Percentiles rank a stretch among this genome's conserved stretches.
These are phyloP conservation scores for Frankliniella intonsa DNA, from an alignment of 2,888 invertebrate species.

Conservation along the genomic window DNA sequence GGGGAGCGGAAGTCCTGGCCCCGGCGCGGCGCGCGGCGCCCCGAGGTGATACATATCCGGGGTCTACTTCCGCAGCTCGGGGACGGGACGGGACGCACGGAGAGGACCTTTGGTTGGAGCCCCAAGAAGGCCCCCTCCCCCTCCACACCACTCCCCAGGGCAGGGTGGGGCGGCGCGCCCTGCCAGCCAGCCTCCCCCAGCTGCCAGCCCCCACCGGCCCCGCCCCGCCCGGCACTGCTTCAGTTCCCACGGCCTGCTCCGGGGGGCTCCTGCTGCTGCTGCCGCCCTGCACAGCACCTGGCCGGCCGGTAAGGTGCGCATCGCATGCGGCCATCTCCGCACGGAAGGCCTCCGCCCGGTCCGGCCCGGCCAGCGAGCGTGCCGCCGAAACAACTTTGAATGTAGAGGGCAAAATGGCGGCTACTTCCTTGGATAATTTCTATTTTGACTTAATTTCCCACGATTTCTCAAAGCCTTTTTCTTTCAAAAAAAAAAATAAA, in stretches of 20 bases:
- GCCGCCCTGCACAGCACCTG: not conserved
- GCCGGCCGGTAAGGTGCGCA: not conserved
- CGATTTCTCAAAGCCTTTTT: no score
- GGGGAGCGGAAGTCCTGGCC: not conserved
- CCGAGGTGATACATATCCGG: not conserved
- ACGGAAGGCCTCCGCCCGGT: not conserved
- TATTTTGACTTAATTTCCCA: no score
- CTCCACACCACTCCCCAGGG: not conserved
- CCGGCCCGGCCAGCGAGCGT: no score
- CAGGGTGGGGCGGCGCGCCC: not conserved
- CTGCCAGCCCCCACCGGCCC: not conserved
- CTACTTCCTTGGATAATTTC: no score
- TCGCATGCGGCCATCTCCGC: constrained; percentile 10
- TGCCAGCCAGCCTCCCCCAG: not conserved
- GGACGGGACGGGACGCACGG: no score
- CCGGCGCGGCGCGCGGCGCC: not conserved
- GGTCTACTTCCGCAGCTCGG: not conserved
- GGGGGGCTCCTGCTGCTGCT: not conserved
- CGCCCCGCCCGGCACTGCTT: not conserved
- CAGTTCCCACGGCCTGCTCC: constrained; percentile 11
- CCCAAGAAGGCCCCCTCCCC: no score
- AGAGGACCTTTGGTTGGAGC: no score
- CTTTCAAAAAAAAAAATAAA: no score
- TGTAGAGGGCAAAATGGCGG: no score
- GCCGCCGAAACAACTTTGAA: no score